Conservation (phyloP, 1,140 invertebrate genomes). For the Bombus waltoni region DNA sequence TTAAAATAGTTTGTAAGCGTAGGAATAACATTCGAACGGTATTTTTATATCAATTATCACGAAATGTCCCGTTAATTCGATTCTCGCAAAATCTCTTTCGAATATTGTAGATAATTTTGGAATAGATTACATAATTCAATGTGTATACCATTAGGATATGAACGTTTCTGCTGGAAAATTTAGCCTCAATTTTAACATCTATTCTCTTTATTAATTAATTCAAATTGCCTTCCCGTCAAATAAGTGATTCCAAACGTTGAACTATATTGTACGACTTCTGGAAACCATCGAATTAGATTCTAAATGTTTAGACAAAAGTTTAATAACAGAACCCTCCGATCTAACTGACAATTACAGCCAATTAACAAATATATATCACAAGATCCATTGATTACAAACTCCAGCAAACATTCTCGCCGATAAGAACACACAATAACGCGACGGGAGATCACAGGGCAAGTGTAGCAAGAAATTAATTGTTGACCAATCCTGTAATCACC, state of each 20-base stretch:
- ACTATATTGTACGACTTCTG: not conserved
- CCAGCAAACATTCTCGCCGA: not conserved
- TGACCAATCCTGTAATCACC: slow-evolving; percentile 58
- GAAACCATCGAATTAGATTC: not conserved
- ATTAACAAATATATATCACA: not conserved
- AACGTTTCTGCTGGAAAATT: too few species aligned
- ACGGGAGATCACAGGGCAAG: slow-evolving; percentile 13
- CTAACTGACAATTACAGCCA: not conserved
- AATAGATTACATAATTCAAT: not conserved
- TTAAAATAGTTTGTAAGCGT: not conserved
- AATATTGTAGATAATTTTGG: not conserved
- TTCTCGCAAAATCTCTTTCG: not conserved
- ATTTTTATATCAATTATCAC: not conserved
- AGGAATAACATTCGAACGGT: not conserved
- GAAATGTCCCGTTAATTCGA: not conserved
- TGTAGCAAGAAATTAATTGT: slow-evolving; percentile 63
- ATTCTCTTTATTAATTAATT: too few species aligned
- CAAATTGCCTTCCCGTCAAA: too few species aligned
- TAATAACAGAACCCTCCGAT: not conserved
- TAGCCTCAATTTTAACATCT: too few species aligned
- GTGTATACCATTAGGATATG: not conserved
- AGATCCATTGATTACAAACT: not conserved
- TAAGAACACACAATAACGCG: slow-evolving; percentile 20
- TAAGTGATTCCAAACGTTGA: too few species aligned
- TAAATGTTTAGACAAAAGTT: not conserved